Base-by-base conservation (phyloP, 2,888 invertebrate genomes). In the Calameuta idolon region DNA sequence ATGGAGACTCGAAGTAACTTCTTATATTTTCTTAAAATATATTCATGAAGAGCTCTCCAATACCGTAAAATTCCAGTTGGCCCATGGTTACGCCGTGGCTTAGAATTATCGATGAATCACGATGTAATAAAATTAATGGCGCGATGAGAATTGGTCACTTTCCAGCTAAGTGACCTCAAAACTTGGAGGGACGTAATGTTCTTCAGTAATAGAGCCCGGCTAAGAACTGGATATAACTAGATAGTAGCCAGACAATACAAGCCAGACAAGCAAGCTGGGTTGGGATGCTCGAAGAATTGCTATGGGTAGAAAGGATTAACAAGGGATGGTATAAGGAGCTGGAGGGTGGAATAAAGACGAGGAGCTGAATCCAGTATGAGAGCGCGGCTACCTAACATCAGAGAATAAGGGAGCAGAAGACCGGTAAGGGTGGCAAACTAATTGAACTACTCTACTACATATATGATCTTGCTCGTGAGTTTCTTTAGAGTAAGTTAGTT, bases 141-240 rank as follows among this genome's bases (percentile, higher is more conserved):
- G 55, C 55, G 55, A 76, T 77, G 79, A 69, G 79, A 84, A 84
- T 81, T 81, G 78, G 81, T 86, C 82, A 84, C 81, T 80, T 55
- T 55, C 9, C 23, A 55, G 55, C 82, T 76, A 79, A 84, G 84
- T 82, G 79, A 83, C 81, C 80, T 76, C 80, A 23, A 23, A 55
- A 55, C 23, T 55, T 9, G 1, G 9, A 37, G 9, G 15, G 1
- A 82, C 81, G 84, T 83, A 76, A 81, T 79, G 80, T 83, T 81
- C 80, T 80, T 86, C 84, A 82, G 85, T 85, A 85, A 83, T 79
- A 80, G 82, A 80, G 79, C 75, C 77, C 15, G 55, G 55, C 23
- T 55, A 55, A 55, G 55, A 55, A 55, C 23, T 40, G 15, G 40
- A 1, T 55, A 55, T 23, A 55, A 15, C 55, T 23, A 55, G 55